phyloP scores from a whole-genome alignment of 2,888 invertebrate species.

The Tanypteryx hageni region DNA sequence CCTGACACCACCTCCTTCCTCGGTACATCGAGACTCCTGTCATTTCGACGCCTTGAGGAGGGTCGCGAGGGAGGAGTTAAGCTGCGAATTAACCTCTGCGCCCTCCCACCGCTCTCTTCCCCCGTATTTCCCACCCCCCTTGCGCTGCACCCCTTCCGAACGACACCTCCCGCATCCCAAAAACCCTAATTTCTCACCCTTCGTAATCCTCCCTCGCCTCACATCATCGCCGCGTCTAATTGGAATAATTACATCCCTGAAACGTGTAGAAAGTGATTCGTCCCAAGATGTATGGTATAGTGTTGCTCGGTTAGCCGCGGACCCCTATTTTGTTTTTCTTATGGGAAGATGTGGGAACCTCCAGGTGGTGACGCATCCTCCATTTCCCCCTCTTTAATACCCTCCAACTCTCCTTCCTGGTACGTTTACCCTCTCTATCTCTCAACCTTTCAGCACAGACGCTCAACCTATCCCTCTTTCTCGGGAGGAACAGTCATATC shows the following conservation, averaged over 20 bases:
- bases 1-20: background rate
- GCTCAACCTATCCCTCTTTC: background rate
- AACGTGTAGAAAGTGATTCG: too few species aligned
- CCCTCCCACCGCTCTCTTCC: background rate
- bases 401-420: background rate
- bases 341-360: background rate
- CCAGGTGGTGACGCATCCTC: background rate
- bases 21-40: constrained; percentile 45
- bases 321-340: too few species aligned
- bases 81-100: constrained; percentile 38
- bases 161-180: background rate
- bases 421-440: background rate
- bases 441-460: background rate
- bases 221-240: background rate
- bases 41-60: constrained; percentile 47
- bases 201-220: background rate
- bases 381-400: background rate
- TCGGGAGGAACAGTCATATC: background rate
- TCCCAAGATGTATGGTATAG: too few species aligned
- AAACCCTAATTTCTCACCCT: background rate
- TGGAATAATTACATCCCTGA: too few species aligned
- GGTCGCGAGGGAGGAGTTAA: constrained; percentile 23
- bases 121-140: background rate
- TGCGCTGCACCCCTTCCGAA: background rate
- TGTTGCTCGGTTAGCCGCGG: too few species aligned